Base-by-base conservation (phyloP, 2,888 invertebrate genomes). In the Syritta pipiens region DNA sequence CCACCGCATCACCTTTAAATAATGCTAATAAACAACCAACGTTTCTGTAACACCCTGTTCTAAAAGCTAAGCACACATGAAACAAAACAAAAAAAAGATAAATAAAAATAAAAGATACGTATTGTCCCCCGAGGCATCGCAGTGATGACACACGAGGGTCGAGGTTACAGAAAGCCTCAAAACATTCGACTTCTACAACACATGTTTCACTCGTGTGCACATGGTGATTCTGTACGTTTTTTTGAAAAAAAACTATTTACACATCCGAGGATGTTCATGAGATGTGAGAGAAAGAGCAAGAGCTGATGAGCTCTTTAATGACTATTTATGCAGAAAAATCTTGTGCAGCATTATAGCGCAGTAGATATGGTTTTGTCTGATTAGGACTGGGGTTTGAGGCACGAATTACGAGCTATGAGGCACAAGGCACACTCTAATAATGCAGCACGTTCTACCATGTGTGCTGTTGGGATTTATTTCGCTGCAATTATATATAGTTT, bases 141-240 rank as follows among this genome's bases (percentile, higher is more conserved):
- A 55, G 24, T 35, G 14, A 49, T 19, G 22, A 51, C 26, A 37
- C 20, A 37, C 44, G 19, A 42, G 24, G 59, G 37, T 68, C 57
- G 59, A 59, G 49, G 59, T 59, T 55, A 46, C 26, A 46, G 22
- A 37, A 37, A 48, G 17, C 28, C 46, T 67, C 37, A 26, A 55
- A 67, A 55, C 53, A 65, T 53, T 32, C 35, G 19, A 19, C 44
- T 44, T 14, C 7, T 30, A 51, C 51, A 53, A 35, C n/a, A n/a
- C 32, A 40, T 28, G 12, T 60, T 49, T 32, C 32, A 51, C 42
- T 22, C 53, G 35, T 65, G 51, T 53, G 62, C 19, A 65, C 32
- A 35, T 32, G 19, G 28, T 12, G 42, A 7, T 55, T 42, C 10
- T n/a, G 4, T 37, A 35, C 48, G 35, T 28, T 28, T 35, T 65